Base-by-base conservation (phyloP, 2,797 vertebrate genomes). In the Cichlasoma orientale region DNA sequence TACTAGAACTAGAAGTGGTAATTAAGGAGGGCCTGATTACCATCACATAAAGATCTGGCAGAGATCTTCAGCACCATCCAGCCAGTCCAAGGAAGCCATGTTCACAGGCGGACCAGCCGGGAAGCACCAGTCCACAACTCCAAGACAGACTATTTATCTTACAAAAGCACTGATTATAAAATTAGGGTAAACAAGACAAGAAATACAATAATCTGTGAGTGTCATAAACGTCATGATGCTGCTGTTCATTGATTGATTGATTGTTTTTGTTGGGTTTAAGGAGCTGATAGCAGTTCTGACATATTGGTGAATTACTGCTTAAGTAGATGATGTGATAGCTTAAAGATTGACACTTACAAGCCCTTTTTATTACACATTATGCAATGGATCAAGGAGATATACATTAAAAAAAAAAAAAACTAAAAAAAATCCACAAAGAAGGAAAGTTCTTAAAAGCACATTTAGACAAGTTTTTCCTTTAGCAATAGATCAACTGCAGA, bases 401-500 rank as follows among this genome's bases (percentile, higher is more conserved):
- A 27, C 56, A 31, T 55, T 7, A 59, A 36, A 36, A 36, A 36
- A 10, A 33, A 8, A 33, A 33, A 4, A 59, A 71, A 16, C 27
- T 21, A 38, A 2, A 13, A 55, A 7, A 52, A 58, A 14, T 12
- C 16, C 27, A 19, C 2, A 76, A 57, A 74, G 25, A 73, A 74
- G 38, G 68, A 27, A 73, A 76, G 57, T 66, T 78, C 41, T 55
- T 27, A 27, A 59, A 78, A 44, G 74, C 19, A 21, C 9, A 25
- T 59, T 27, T 54, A 47, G 25, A 71, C 59, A 27, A 47, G 21
- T 74, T 72, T 75, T 21, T 58, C 27, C 59, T 47, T 16, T 10
- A 74, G 84, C 76, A 61, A 87, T 74, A 75, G 61, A 86, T 85
- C 78, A 82, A 55, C 27, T 50, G 54, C 72, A 79, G 78, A 82